These are phyloP conservation scores for Lichenostomus cassidix DNA, from an alignment of 2,113 vertebrate species.

Conservation along the genomic window DNA sequence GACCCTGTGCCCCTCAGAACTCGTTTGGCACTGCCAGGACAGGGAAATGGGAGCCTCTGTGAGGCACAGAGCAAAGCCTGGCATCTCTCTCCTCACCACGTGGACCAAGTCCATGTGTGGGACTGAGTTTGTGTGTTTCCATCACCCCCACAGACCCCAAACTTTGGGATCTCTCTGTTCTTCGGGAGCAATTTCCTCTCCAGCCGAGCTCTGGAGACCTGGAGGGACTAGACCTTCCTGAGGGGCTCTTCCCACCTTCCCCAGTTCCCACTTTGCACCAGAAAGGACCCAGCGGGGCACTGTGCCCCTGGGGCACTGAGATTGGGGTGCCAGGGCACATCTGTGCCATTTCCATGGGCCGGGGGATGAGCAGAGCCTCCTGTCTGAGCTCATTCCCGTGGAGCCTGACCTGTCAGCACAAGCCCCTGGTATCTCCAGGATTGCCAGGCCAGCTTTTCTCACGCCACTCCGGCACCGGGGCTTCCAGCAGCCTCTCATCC, in stretches of 20 bases:
- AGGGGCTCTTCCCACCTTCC: not conserved
- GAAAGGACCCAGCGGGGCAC: not conserved
- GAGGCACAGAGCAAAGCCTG: not conserved
- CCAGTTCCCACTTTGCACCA: not conserved
- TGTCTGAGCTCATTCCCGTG: fast-evolving
- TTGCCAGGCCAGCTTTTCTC: conserved; percentile 15
- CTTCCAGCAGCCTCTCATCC: conserved; percentile 10
- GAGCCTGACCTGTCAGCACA: not conserved
- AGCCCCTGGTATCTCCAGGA: fast-evolving
- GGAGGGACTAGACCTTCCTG: not conserved
- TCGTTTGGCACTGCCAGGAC: fast-evolving
- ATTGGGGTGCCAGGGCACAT: not conserved
- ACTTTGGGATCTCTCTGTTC: not conserved
- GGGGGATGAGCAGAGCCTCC: not conserved
- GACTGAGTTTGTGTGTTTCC: fast-evolving
- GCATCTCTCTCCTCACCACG: not conserved
- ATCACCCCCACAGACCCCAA: not conserved
- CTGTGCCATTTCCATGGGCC: not conserved
- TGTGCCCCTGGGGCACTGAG: fast-evolving
- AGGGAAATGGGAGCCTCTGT: fast-evolving
- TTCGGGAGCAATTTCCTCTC: not conserved
- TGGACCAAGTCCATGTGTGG: fast-evolving
- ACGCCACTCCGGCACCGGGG: not conserved
- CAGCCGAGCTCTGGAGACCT: not conserved
- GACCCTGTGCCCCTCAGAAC: fast-evolving